Conservation (phyloP, 2,113 vertebrate species). For the Toxotes chatareus region DNA sequence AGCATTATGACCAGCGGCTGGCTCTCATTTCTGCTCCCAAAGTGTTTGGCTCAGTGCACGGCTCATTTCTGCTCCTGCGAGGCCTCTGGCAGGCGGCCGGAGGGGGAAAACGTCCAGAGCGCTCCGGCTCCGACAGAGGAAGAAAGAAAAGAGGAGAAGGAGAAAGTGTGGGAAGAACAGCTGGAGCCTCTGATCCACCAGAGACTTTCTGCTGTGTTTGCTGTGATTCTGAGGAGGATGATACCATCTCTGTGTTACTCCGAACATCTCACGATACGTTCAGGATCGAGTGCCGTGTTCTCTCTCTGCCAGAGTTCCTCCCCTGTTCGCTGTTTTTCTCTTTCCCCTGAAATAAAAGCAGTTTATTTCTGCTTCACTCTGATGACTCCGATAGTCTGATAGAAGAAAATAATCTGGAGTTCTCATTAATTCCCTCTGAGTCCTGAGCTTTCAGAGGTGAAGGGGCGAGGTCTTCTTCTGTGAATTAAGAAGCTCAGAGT, state of each 20-base stretch:
- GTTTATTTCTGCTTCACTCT: constrained; percentile 1
- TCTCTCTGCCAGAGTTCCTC: constrained; percentile 43
- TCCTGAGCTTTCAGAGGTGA: no score
- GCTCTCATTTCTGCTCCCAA: constrained; percentile 25
- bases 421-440: no score
- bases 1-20: constrained; percentile 52
- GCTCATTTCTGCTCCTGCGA: constrained; percentile 57
- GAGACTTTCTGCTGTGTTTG: constrained; percentile 9
- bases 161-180: constrained; percentile 64
- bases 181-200: constrained; percentile 26
- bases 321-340: not conserved
- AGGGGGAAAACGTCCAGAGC: constrained; percentile 41
- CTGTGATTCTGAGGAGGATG: constrained; percentile 1
- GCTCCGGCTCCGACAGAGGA: not conserved
- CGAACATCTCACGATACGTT: constrained; percentile 50
- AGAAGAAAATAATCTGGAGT: no score
- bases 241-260: constrained; percentile 58
- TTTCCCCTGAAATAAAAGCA: not conserved
- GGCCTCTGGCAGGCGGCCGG: constrained; percentile 51
- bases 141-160: not conserved
- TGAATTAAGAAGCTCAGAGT: no score
- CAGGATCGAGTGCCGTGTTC: constrained; percentile 1
- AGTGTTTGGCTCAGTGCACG: constrained; percentile 36
- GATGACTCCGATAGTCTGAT: not conserved
- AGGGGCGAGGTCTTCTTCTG: no score